These are phyloP conservation scores for Synanthedon andrenaeformis DNA, from an alignment of 2,888 invertebrate species.

Conservation along the genomic window DNA sequence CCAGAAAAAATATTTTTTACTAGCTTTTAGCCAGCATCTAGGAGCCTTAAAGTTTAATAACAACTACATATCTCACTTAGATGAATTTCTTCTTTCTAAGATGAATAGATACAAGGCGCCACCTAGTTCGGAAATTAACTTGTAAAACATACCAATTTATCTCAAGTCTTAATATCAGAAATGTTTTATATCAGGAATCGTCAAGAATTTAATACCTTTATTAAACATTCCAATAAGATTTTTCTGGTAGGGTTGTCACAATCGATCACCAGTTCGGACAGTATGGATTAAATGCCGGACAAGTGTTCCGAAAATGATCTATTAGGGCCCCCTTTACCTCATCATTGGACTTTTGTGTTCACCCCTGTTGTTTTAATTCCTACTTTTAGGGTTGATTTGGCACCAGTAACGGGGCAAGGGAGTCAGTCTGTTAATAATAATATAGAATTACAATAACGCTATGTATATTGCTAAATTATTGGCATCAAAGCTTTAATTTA, in stretches of 20 bases:
- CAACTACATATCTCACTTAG: no score
- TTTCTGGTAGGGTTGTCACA: conserved; percentile 25
- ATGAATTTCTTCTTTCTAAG: no score
- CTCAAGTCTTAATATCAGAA: no score
- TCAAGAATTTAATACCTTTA: background rate
- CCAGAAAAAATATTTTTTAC: no score
- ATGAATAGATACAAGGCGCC: no score
- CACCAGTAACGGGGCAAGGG: conserved; percentile 1
- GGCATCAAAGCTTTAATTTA: no score
- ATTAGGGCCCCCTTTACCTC: conserved; percentile 67
- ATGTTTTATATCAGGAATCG: no score
- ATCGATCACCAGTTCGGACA: conserved; percentile 37
- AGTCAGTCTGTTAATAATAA: background rate
- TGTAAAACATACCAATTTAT: no score
- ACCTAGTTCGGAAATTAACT: no score
- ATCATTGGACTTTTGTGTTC: conserved; percentile 56
- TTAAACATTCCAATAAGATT: conserved; percentile 26
- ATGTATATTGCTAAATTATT: background rate
- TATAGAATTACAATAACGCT: background rate
- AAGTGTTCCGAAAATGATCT: conserved; percentile 67
- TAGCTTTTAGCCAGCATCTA: no score
- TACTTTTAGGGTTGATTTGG: conserved; percentile 54
- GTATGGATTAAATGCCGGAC: conserved; percentile 48
- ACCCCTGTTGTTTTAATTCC: conserved; percentile 59
- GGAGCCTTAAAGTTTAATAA: no score